A percentile compares a stretch with the other conserved stretches of the same genome.
These are phyloP conservation scores for Congeria kusceri DNA, from an alignment of 2,888 invertebrate genomes.

Conservation along the genomic window DNA sequence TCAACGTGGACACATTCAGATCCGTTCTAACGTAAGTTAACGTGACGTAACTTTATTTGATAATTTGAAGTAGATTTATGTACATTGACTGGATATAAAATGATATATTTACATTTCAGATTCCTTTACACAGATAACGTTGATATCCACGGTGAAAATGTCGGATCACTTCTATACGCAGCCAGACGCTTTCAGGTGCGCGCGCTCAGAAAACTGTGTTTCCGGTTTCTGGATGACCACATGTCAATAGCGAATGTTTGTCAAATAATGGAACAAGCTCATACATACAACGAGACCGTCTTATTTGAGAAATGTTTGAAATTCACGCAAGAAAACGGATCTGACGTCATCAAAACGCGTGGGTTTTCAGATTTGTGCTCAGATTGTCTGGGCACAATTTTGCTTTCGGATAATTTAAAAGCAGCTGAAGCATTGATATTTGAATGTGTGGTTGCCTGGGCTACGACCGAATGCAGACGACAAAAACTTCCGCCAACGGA, in stretches of 20 bases:
- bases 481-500: constrained; percentile 67
- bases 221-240: constrained; percentile 57
- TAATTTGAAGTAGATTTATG: background rate
- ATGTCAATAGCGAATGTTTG: constrained; percentile 64
- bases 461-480: constrained; percentile 72
- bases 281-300: constrained; percentile 56
- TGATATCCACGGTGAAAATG: constrained; percentile 59
- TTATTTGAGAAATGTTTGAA: constrained; percentile 61
- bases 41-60: background rate
- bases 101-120: constrained; percentile 39
- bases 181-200: constrained; percentile 58
- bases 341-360: constrained; percentile 80
- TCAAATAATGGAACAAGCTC: constrained; percentile 66
- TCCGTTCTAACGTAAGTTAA: constrained; percentile 44
- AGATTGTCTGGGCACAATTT: constrained; percentile 89
- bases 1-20: constrained; percentile 38
- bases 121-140: constrained; percentile 66
- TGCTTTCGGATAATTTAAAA: constrained; percentile 89
- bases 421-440: constrained; percentile 85
- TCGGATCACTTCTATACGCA: constrained; percentile 56
- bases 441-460: constrained; percentile 71
- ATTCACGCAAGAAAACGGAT: constrained; percentile 37
- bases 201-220: constrained; percentile 50
- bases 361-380: constrained; percentile 89
- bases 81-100: background rate